phyloP scores from a whole-genome alignment of 2,797 vertebrate species.

The Syngnathus acus region DNA sequence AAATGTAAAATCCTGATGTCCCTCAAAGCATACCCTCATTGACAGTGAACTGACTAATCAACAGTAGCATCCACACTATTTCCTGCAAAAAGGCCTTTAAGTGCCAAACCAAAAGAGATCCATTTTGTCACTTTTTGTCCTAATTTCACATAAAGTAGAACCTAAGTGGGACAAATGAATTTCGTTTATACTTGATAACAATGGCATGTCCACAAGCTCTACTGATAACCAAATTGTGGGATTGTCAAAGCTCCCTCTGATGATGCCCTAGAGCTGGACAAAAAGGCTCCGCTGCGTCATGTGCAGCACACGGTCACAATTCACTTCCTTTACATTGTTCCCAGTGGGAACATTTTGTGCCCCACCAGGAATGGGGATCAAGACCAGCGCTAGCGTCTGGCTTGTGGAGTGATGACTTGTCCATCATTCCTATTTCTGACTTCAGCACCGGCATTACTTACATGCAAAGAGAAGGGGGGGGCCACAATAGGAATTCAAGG shows the following conservation, averaged over 20 bases:
- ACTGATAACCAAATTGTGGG: constrained; percentile 39
- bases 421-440: constrained; percentile 66
- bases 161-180: background rate
- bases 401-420: constrained; percentile 42
- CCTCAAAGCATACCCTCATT: constrained; percentile 18
- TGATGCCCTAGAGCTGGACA: constrained; percentile 27
- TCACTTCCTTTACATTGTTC: constrained; percentile 58
- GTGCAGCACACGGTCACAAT: constrained; percentile 33
- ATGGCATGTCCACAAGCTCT: constrained; percentile 18
- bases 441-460: constrained; percentile 51
- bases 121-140: background rate
- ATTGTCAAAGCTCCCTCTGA: constrained; percentile 57
- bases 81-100: constrained; percentile 1
- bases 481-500: constrained; percentile 57
- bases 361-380: constrained; percentile 58
- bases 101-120: background rate
- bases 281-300: constrained; percentile 44
- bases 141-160: background rate
- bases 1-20: constrained; percentile 17
- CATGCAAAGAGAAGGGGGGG: constrained; percentile 47
- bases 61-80: background rate
- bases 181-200: constrained; percentile 17
- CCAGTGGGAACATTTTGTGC: constrained; percentile 55
- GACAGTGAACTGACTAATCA: constrained; percentile 20
- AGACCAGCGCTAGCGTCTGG: constrained; percentile 35